A percentile compares a stretch with the other conserved stretches of the same genome.
phyloP scores from a whole-genome alignment of 2,797 vertebrate species.

The Chaetophractus vellerosus region DNA sequence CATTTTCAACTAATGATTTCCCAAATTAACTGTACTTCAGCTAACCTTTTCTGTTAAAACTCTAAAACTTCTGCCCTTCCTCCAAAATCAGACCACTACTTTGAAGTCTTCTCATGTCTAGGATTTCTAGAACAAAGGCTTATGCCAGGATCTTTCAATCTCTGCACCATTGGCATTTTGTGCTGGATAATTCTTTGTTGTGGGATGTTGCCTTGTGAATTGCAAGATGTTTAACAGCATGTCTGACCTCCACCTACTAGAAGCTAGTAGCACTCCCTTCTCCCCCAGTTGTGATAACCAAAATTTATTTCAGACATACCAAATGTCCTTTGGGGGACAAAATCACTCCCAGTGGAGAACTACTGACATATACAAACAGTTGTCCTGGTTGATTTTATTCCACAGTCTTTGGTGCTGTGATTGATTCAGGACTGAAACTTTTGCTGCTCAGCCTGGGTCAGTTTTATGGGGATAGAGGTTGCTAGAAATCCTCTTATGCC shows the following conservation, averaged over 20 bases:
- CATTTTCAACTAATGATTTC: conserved; percentile 20
- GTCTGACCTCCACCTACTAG: background rate
- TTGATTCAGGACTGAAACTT: background rate
- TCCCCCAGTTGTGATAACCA: background rate
- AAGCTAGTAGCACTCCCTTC: background rate
- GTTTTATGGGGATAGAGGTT: background rate
- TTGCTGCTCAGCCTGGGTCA: background rate
- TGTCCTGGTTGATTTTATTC: background rate
- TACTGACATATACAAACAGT: background rate
- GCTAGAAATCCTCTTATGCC: background rate
- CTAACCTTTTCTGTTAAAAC: conserved; percentile 33
- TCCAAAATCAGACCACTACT: background rate
- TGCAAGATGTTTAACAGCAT: background rate
- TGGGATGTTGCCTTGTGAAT: background rate
- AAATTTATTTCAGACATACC: conserved; percentile 13
- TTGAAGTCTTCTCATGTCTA: background rate
- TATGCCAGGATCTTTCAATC: background rate
- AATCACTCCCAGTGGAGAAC: background rate
- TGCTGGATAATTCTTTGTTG: background rate
- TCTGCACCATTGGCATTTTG: background rate
- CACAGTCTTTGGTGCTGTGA: background rate
- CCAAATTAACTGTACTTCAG: conserved; percentile 36
- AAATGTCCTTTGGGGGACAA: too few relatives aligned
- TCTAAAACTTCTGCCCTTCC: background rate
- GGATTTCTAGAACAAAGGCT: conserved; percentile 34